phyloP scores from a whole-genome alignment of 2,888 invertebrate species.

The Eupithecia insigniata region DNA sequence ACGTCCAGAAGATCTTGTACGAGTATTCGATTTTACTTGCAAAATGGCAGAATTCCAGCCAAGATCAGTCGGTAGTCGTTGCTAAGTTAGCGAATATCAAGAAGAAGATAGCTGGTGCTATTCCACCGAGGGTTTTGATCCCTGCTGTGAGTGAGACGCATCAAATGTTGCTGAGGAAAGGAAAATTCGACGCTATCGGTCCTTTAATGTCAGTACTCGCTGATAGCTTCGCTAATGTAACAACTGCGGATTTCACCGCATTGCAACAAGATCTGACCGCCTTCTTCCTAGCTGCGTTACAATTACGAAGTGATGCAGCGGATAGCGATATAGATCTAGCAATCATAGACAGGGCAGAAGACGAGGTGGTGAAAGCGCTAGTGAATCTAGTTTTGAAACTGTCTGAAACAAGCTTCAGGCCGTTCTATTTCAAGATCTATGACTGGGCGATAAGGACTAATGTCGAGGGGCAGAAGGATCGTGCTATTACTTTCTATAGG shows the following conservation, averaged over 20 bases:
- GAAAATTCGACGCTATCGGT: conserved; percentile 85
- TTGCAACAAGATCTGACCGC: conserved; percentile 87
- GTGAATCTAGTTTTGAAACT: conserved; percentile 92
- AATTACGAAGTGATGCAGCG: conserved; percentile 85
- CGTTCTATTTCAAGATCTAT: conserved; percentile 93
- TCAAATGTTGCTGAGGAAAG: conserved; percentile 83
- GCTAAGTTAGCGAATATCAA: conserved; percentile 85
- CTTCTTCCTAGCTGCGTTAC: conserved; percentile 89
- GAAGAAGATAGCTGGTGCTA: conserved; percentile 86
- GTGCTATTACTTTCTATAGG: conserved; percentile 93
- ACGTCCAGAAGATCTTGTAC: conserved; percentile 88
- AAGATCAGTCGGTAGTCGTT: conserved; percentile 80
- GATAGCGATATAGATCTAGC: conserved; percentile 62
- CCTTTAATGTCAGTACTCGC: conserved; percentile 90
- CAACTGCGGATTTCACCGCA: conserved; percentile 86
- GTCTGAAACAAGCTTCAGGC: conserved; percentile 94
- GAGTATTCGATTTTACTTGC: conserved; percentile 85
- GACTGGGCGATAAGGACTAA: conserved; percentile 92
- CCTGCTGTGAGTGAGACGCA: conserved; percentile 89
- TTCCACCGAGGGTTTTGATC: conserved; percentile 90
- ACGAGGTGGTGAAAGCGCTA: conserved; percentile 90
- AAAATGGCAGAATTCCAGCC: conserved; percentile 78
- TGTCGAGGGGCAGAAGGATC: conserved; percentile 84
- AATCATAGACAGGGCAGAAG: conserved; percentile 86
- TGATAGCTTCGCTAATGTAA: conserved; percentile 87